A percentile compares a stretch with the other conserved stretches of the same genome.
Evolutionary conservation across 2,888 invertebrate species (phyloP).

Genomic region (Heteromyza rotundicornis): DNA sequence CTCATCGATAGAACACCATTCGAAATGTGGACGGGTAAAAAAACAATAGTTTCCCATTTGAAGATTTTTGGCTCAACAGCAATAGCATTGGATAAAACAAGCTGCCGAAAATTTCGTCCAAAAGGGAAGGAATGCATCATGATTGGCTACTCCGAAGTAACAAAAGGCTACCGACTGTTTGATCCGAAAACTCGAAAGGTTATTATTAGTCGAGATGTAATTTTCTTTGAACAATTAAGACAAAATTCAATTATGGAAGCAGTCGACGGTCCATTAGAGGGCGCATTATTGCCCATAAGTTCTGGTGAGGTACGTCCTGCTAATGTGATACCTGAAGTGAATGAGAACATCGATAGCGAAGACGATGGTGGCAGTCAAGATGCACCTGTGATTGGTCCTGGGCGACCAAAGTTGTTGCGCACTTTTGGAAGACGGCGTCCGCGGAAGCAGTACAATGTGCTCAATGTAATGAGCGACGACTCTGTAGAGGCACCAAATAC

Average conservation of each 20-base stretch:
- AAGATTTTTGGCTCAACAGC: background rate
- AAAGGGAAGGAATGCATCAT: background rate
- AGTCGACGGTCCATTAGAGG: too few species aligned
- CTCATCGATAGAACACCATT: conserved; percentile 18
- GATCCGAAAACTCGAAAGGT: background rate
- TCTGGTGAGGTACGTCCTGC: too few species aligned
- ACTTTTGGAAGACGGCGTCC: background rate
- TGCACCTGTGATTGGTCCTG: too few species aligned
- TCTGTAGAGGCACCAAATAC: background rate
- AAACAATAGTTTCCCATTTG: conserved; percentile 4
- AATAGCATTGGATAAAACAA: background rate
- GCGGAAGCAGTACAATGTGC: background rate
- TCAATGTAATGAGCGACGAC: background rate
- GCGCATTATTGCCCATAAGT: too few species aligned
- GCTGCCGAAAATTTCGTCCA: background rate
- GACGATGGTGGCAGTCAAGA: too few species aligned
- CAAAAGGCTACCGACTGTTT: too few species aligned
- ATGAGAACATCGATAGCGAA: too few species aligned
- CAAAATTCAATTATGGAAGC: background rate
- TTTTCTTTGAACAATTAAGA: background rate
- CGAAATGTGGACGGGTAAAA: conserved; percentile 1
- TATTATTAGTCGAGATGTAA: background rate
- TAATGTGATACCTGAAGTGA: too few species aligned
- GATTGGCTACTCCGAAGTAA: conserved; percentile 1
- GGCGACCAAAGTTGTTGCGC: background rate